phyloP scores from a whole-genome alignment of 2,888 invertebrate genomes.

The Callinectes sapidus region DNA sequence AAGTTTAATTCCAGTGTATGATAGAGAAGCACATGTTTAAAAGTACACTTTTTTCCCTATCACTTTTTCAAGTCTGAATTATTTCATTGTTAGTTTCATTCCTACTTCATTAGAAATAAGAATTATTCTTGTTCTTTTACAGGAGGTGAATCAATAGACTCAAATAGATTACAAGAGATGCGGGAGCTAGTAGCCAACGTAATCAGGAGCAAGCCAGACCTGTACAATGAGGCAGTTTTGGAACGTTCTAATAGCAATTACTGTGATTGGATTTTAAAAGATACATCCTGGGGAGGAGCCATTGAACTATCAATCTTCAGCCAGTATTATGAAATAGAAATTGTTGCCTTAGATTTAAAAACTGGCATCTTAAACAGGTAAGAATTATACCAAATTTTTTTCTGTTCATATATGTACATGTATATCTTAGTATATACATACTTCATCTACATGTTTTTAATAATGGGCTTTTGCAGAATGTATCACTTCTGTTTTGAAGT shows the following conservation, averaged over 20 bases:
- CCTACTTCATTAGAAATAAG: not conserved
- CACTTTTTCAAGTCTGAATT: no score
- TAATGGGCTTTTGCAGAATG: no score
- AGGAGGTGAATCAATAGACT: constrained; percentile 56
- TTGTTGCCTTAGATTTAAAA: constrained; percentile 93
- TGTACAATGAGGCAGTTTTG: constrained; percentile 90
- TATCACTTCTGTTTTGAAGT: no score
- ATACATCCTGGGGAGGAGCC: constrained; percentile 96
- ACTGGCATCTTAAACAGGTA: constrained; percentile 91
- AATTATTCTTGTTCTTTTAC: constrained; percentile 8
- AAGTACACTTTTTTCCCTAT: no score
- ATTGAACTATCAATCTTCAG: constrained; percentile 93
- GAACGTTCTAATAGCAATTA: constrained; percentile 90
- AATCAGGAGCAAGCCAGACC: constrained; percentile 85
- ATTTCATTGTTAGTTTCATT: not conserved
- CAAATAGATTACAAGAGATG: constrained; percentile 79
- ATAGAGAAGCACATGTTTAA: no score
- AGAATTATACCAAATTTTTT: not conserved
- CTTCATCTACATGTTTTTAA: not conserved
- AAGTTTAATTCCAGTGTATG: no score
- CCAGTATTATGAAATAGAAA: constrained; percentile 90
- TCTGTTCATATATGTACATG: not conserved
- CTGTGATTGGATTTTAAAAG: constrained; percentile 91
- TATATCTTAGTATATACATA: not conserved
- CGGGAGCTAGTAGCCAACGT: constrained; percentile 90